Evolutionary conservation across 1,140 invertebrate genomes (phyloP).

Genomic region (Antheraea pernyi): DNA sequence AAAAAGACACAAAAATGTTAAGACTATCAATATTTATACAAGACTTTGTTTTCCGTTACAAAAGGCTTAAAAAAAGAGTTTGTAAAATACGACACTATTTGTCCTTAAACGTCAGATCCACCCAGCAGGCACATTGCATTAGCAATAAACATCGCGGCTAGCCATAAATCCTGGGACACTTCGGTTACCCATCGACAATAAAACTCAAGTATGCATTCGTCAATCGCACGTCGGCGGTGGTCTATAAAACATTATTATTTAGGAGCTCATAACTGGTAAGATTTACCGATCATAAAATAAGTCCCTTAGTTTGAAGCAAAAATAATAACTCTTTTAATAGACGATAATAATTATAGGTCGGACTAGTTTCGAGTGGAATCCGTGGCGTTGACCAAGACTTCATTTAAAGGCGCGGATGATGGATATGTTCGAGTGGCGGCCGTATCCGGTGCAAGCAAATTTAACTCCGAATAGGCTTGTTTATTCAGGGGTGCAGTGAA

Average conservation of each 20-base stretch:
- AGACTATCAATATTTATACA: background rate
- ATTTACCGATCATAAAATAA: constrained; percentile 71
- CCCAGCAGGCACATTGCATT: constrained; percentile 44
- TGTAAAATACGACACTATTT: constrained; percentile 11
- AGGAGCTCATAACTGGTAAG: constrained; percentile 67
- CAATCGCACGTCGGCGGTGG: constrained; percentile 53
- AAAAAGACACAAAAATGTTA: no score
- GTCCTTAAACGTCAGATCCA: constrained; percentile 1
- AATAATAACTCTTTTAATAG: constrained; percentile 45
- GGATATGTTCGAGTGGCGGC: constrained; percentile 70
- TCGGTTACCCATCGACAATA: constrained; percentile 51
- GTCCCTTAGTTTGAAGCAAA: constrained; percentile 41
- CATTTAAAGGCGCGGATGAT: constrained; percentile 52
- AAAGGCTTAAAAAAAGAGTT: constrained; percentile 6
- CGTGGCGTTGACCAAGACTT: constrained; percentile 43
- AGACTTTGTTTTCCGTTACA: background rate
- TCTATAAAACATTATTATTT: constrained; percentile 76
- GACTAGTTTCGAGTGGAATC: constrained; percentile 29
- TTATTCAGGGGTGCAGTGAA: constrained; percentile 77
- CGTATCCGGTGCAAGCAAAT: constrained; percentile 75
- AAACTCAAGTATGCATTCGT: constrained; percentile 64
- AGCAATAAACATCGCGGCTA: constrained; percentile 59
- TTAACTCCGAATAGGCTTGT: constrained; percentile 72
- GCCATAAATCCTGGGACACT: constrained; percentile 63
- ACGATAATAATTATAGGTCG: background rate